phyloP scores from a whole-genome alignment of 1,140 invertebrate species.

The Caenorhabditis inopinata region DNA sequence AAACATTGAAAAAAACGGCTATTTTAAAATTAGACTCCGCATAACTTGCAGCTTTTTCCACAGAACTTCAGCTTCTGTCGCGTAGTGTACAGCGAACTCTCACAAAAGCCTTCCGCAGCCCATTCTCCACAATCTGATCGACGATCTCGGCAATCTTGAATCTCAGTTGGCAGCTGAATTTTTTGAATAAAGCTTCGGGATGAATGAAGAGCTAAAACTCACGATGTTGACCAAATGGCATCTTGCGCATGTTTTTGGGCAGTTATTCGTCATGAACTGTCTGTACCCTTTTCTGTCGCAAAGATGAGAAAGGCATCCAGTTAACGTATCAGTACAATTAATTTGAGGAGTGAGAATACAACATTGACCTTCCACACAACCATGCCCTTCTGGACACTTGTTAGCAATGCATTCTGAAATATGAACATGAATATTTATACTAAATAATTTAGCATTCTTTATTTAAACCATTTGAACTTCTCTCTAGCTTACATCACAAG shows the following conservation, averaged over 20 bases:
- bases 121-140: conserved; percentile 47
- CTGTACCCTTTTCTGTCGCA: conserved; percentile 40
- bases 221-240: conserved; percentile 39
- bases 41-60: conserved; percentile 48
- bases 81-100: conserved; percentile 39
- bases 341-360: conserved; percentile 48
- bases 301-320: conserved; percentile 35
- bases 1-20: too few species aligned
- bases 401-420: conserved; percentile 43
- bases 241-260: conserved; percentile 37
- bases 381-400: conserved; percentile 42
- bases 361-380: conserved; percentile 37
- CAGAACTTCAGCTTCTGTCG: conserved; percentile 45
- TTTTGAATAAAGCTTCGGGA: neutral
- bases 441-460: too few species aligned
- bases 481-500: too few species aligned
- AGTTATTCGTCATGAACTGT: conserved; percentile 46
- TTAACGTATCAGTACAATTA: conserved; percentile 36
- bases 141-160: conserved; percentile 41
- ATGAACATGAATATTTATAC: too few species aligned
- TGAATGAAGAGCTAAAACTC: neutral
- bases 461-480: too few species aligned
- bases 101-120: conserved; percentile 47
- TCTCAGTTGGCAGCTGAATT: neutral
- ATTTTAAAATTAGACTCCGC: too few species aligned